Evolutionary conservation across 2,888 invertebrate genomes (phyloP), one percentile per base, ranked within the genome.

Genomic region (Zhuqinia jingwanae): DNA sequence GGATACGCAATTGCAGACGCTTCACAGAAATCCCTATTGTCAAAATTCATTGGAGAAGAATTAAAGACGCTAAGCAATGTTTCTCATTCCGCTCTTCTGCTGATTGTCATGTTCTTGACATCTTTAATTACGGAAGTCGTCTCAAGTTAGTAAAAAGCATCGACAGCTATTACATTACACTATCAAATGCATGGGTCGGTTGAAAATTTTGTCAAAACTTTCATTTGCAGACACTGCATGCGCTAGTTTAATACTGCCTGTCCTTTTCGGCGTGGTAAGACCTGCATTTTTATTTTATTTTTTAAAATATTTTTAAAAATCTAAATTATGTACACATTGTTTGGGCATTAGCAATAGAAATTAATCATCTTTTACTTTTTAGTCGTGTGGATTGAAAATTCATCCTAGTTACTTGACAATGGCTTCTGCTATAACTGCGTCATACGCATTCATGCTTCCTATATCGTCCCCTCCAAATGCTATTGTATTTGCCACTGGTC

Each of bases 371-470:
- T 58, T 1, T 36, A 45, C 58, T 17, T 91, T 92, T 0, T 93
- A 96, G 96, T 95, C 96, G 0, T 93, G 95, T 15, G 94, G 94
- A 0, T 94, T 96, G 81, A 92, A 94, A 90, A 94, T 97, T 87
- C 97, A 98, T 93, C 98, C 98, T 0, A 93, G 98, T 86, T 97
- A 96, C 92, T 93, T 98, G 92, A 97, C 98, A 95, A 93, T 98
- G 91, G 97, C 98, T 0, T 96, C 97, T 0, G 95, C 97, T 0
- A 93, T 98, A 25, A 96, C 97, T 1, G 97, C 97, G 92, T 97
- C 97, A 78, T 97, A 97, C 93, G 97, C 96, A 13, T 97, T 98
- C 94, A 89, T 90, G 88, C 88, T 90, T 36, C 90, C 90, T 22
- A 88, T 88, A 25, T 81, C 98, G 58, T 98, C 98, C 0, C 98